Percentiles rank a stretch among this genome's conserved stretches.
Evolutionary conservation across 2,888 invertebrate genomes (phyloP).

Genomic region (Tetragonula carbonaria): DNA sequence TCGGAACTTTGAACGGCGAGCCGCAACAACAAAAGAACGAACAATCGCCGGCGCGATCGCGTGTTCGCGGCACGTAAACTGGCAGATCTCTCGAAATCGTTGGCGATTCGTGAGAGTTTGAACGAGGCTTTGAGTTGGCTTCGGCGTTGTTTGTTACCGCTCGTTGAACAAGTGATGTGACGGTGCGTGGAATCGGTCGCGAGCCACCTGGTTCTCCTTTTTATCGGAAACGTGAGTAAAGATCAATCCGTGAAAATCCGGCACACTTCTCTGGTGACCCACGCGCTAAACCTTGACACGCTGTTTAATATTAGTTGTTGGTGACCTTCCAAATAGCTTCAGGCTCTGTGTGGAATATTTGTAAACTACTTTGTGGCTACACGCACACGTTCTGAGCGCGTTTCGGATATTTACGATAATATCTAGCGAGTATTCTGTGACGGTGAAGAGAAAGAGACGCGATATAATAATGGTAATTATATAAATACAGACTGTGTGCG

Average conservation of each 20-base stretch:
- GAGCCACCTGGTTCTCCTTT: not conserved
- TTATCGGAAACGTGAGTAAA: no score
- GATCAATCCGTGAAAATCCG: no score
- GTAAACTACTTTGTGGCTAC: not conserved
- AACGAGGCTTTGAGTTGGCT: not conserved
- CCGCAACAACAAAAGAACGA: not conserved
- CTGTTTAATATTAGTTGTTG: slow-evolving; percentile 6
- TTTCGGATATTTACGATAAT: no score
- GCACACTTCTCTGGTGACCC: not conserved
- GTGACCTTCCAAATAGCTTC: slow-evolving; percentile 11
- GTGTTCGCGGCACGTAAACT: slow-evolving; percentile 9
- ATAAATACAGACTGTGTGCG: no score
- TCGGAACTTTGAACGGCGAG: not conserved
- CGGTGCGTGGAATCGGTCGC: not conserved
- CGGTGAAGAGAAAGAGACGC: no score
- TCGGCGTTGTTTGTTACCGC: not conserved
- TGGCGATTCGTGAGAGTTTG: slow-evolving; percentile 31
- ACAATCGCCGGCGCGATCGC: slow-evolving; percentile 1
- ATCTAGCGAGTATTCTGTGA: not conserved
- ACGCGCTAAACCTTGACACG: slow-evolving; percentile 14
- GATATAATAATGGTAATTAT: no score
- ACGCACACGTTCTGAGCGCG: not conserved
- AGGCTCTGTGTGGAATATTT: not conserved
- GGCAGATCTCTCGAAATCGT: not conserved
- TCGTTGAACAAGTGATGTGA: not conserved